These are phyloP conservation scores for Rhinogobio ventralis DNA, from an alignment of 2,797 vertebrate genomes.

Conservation along the genomic window DNA sequence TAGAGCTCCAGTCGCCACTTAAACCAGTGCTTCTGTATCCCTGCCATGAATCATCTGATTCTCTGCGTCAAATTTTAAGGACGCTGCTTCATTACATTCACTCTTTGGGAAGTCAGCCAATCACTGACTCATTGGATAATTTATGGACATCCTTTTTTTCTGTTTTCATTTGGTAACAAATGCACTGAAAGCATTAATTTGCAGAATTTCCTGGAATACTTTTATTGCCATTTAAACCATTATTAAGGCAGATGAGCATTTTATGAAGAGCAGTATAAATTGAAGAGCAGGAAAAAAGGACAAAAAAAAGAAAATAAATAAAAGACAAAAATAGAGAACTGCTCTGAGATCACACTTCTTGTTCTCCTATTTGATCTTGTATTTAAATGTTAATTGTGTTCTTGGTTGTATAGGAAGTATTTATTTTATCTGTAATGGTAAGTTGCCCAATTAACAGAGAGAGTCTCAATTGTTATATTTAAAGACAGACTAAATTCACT, in stretches of 20 bases:
- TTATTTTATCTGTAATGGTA: constrained; percentile 54
- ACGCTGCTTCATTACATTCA: constrained; percentile 41
- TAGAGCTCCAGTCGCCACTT: neutral
- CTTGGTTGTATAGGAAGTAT: constrained; percentile 58
- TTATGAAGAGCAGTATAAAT: constrained; percentile 47
- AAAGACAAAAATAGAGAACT: neutral
- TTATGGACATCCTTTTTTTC: constrained; percentile 49
- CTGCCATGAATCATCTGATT: constrained; percentile 19
- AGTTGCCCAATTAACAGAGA: constrained; percentile 4
- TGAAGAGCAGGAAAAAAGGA: neutral
- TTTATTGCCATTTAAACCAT: constrained; percentile 68
- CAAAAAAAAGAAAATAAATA: neutral
- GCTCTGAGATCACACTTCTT: neutral
- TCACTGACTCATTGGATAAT: constrained; percentile 59
- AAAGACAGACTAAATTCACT: neutral
- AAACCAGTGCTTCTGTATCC: neutral
- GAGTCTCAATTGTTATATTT: neutral
- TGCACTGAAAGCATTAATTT: constrained; percentile 64
- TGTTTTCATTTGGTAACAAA: constrained; percentile 43
- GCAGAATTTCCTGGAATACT: constrained; percentile 61
- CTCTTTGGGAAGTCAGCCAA: constrained; percentile 38
- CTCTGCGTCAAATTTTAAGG: constrained; percentile 47
- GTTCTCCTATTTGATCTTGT: constrained; percentile 61
- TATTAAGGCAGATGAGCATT: constrained; percentile 69
- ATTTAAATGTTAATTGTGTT: constrained; percentile 64